A percentile compares a stretch with the other conserved stretches of the same genome.
Evolutionary conservation across 2,888 invertebrate genomes (phyloP).

Genomic region (Drosophila rellima): DNA sequence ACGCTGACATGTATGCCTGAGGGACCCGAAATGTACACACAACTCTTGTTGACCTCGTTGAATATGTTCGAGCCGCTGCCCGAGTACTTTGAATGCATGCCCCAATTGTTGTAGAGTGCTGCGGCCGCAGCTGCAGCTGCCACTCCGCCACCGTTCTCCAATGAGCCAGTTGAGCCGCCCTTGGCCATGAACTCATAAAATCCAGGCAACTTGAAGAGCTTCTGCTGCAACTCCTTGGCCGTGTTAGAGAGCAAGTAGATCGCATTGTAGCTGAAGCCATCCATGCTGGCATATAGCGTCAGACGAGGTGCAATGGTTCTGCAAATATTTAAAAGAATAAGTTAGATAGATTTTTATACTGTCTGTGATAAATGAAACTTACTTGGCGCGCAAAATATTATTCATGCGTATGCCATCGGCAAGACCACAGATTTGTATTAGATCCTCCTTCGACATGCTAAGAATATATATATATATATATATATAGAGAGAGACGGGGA

Average conservation of each 20-base stretch:
- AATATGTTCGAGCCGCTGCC: conserved; percentile 86
- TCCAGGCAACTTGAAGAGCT: conserved; percentile 88
- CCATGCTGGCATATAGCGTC: conserved; percentile 93
- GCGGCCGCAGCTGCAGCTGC: conserved; percentile 50
- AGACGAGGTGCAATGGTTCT: conserved; percentile 91
- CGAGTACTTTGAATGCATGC: conserved; percentile 85
- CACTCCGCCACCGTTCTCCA: conserved; percentile 62
- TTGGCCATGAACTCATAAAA: conserved; percentile 84
- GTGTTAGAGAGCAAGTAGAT: conserved; percentile 91
- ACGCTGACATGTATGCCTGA: conserved; percentile 93
- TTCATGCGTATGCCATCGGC: conserved; percentile 97
- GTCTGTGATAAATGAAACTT: conserved; percentile 81
- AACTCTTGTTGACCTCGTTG: conserved; percentile 86
- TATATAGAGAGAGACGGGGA: conserved; percentile 30
- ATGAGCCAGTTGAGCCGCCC: conserved; percentile 68
- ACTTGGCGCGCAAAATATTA: conserved; percentile 95
- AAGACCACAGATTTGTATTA: conserved; percentile 97
- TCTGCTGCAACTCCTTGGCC: conserved; percentile 89
- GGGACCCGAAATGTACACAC: conserved; percentile 93
- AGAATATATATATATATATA: no score
- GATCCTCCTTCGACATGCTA: conserved; percentile 94
- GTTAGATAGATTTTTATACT: not conserved
- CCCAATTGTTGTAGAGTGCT: conserved; percentile 71
- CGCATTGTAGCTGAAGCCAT: conserved; percentile 91
- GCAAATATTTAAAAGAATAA: conserved; percentile 41